These are phyloP conservation scores for Laticauda colubrina DNA, from an alignment of 2,113 vertebrate genomes.

Conservation along the genomic window DNA sequence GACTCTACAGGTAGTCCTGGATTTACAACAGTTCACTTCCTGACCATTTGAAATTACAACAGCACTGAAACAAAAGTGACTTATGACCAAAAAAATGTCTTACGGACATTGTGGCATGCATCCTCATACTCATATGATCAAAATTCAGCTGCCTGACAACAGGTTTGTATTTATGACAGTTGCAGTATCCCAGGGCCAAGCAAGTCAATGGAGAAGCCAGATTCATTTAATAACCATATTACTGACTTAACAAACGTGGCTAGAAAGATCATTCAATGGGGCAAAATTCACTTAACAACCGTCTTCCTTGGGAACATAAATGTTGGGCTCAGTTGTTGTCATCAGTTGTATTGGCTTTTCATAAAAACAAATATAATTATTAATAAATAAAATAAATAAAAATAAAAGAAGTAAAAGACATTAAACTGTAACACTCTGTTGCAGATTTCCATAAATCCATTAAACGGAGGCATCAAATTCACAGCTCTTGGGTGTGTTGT, in stretches of 20 bases:
- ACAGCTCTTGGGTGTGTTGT: not conserved
- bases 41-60: too few relatives aligned
- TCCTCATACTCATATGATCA: not conserved
- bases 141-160: not conserved
- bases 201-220: not conserved
- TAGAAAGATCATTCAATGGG: not conserved
- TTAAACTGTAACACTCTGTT: not conserved
- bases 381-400: not conserved
- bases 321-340: not conserved
- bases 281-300: not conserved
- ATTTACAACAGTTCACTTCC: too few relatives aligned
- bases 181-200: not conserved
- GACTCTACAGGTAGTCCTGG: too few relatives aligned
- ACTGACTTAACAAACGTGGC: not conserved
- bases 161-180: not conserved
- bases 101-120: not conserved
- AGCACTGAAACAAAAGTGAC: not conserved
- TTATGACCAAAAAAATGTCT: too few relatives aligned
- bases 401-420: not conserved
- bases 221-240: not conserved
- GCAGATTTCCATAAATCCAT: not conserved
- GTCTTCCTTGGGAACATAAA: not conserved
- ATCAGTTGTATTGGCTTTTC: not conserved
- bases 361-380: not conserved
- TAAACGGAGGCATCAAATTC: not conserved